phyloP scores from a whole-genome alignment of 2,888 invertebrate species.

The Parascotia fuliginaria region DNA sequence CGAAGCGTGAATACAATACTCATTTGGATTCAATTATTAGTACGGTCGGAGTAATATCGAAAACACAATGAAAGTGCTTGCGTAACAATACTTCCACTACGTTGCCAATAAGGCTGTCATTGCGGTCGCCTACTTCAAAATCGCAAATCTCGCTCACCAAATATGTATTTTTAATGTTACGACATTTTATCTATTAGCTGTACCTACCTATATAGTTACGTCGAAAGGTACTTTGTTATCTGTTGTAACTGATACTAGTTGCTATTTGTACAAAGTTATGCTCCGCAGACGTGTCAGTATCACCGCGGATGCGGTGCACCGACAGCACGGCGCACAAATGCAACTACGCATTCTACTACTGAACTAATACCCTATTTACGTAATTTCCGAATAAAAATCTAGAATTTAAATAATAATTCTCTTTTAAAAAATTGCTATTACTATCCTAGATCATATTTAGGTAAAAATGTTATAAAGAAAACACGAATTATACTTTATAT shows the following conservation, averaged over 20 bases:
- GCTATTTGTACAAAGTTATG: too few species aligned
- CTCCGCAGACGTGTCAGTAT: not conserved
- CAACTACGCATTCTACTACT: too few species aligned
- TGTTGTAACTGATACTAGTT: too few species aligned
- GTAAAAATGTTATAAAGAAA: conserved; percentile 21
- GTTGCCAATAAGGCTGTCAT: conserved; percentile 36
- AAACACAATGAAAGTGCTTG: conserved; percentile 73
- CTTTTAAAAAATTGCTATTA: too few species aligned
- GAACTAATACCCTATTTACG: too few species aligned
- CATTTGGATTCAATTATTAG: conserved; percentile 48
- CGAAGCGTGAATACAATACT: conserved; percentile 53
- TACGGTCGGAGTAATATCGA: conserved; percentile 57
- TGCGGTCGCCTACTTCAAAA: not conserved
- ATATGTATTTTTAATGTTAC: too few species aligned
- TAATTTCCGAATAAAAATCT: too few species aligned
- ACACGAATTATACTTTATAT: conserved; percentile 43
- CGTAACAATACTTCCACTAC: conserved; percentile 57
- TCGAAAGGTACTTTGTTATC: too few species aligned
- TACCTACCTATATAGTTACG: too few species aligned
- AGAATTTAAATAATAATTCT: too few species aligned
- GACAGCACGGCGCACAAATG: conserved; percentile 78
- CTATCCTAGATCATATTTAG: too few species aligned
- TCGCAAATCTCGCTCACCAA: not conserved
- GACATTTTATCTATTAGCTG: too few species aligned
- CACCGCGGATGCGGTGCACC: conserved; percentile 74